Conservation (phyloP, 2,797 vertebrate species). For the Monodelphis domestica region DNA sequence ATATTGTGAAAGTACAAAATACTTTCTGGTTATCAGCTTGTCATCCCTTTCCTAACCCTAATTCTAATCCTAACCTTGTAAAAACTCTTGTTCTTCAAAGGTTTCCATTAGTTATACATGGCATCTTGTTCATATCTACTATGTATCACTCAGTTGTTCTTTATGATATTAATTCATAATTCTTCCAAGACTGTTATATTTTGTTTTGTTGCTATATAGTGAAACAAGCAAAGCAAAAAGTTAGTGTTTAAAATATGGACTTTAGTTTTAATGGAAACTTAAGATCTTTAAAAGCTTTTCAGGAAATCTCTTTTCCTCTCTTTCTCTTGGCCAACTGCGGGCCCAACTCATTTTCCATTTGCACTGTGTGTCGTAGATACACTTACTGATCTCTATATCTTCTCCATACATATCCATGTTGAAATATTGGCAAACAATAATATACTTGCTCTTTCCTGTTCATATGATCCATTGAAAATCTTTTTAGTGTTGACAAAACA, state of each 20-base stretch:
- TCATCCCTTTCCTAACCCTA: neutral
- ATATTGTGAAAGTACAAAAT: neutral
- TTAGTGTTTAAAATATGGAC: neutral
- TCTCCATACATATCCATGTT: neutral
- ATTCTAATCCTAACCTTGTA: neutral
- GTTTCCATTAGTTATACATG: neutral
- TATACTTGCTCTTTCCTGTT: neutral
- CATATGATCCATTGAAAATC: neutral
- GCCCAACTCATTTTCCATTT: neutral
- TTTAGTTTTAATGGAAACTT: neutral
- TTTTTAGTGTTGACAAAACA: neutral
- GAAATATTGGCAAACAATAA: neutral
- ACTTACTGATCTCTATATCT: neutral
- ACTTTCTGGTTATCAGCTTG: neutral
- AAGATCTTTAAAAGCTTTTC: neutral
- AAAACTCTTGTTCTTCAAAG: neutral
- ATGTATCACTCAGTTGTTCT: neutral
- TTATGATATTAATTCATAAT: neutral
- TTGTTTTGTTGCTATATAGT: neutral
- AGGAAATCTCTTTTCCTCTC: neutral
- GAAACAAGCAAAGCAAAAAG: neutral
- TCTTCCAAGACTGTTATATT: neutral
- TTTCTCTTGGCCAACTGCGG: neutral
- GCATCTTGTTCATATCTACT: neutral
- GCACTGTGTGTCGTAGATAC: neutral